phyloP scores from a whole-genome alignment of 2,888 invertebrate genomes.

The Chymomyza fuscimana region DNA sequence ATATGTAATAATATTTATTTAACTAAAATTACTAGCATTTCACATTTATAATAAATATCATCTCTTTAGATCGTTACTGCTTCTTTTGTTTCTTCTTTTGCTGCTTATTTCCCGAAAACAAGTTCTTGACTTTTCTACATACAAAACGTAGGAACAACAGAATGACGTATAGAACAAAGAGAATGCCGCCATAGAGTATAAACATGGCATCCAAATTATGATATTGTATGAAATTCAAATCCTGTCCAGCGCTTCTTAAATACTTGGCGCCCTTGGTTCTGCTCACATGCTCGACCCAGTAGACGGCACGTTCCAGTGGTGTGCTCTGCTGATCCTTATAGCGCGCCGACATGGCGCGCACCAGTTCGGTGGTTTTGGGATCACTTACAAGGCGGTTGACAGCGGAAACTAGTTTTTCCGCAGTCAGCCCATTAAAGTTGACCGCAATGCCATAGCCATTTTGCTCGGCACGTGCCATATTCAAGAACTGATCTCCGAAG shows the following conservation, averaged over 20 bases:
- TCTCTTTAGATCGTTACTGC: not conserved
- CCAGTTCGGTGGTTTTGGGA: conserved; percentile 36
- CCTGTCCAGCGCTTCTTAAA: conserved; percentile 62
- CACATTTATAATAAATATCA: not conserved
- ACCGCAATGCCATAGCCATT: conserved; percentile 77
- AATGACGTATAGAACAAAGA: conserved; percentile 6
- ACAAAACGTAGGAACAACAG: not conserved
- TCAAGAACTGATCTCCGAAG: conserved; percentile 80
- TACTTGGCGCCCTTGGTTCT: conserved; percentile 71
- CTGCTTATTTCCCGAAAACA: not conserved
- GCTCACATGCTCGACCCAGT: conserved; percentile 68
- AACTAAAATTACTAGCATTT: no score
- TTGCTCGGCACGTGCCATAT: conserved; percentile 77
- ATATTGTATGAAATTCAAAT: conserved; percentile 62
- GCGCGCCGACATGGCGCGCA: conserved; percentile 44
- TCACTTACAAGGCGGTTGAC: conserved; percentile 48
- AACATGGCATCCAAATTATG: conserved; percentile 64
- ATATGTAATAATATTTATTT: no score
- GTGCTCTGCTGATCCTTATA: conserved; percentile 62
- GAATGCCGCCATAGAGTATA: conserved; percentile 43
- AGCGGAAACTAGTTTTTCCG: conserved; percentile 56
- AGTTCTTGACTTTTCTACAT: not conserved
- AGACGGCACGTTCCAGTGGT: conserved; percentile 58
- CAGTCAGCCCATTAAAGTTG: conserved; percentile 67
- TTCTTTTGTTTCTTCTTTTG: not conserved